These are phyloP conservation scores for Chydorus sphaericus DNA, from an alignment of 2,888 invertebrate genomes.

Conservation along the genomic window DNA sequence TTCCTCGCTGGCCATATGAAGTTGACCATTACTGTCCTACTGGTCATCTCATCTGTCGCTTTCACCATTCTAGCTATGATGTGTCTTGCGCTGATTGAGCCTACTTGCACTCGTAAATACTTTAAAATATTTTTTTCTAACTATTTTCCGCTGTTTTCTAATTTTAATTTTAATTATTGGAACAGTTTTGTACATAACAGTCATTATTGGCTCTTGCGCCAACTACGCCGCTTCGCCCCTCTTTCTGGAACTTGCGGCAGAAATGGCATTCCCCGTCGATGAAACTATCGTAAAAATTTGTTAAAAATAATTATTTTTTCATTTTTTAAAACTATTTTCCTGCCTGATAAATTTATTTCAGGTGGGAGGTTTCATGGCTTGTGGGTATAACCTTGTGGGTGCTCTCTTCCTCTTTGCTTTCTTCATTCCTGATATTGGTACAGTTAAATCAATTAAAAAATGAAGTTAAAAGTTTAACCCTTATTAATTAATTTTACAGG, in stretches of 20 bases:
- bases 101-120: not conserved
- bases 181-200: not conserved
- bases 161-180: not conserved
- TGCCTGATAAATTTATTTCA: too few species aligned
- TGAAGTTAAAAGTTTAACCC: not conserved
- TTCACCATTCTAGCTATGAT: constrained; percentile 12
- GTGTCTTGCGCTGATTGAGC: not conserved
- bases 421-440: constrained; percentile 17
- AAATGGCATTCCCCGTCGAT: constrained; percentile 17
- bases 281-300: too few species aligned
- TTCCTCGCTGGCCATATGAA: constrained; percentile 17
- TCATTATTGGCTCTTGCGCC: constrained; percentile 10
- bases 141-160: not conserved
- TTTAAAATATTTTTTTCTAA: too few species aligned
- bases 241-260: constrained; percentile 17
- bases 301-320: too few species aligned
- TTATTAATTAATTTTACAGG: constrained; percentile 5
- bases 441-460: not conserved
- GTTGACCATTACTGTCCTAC: constrained; percentile 13
- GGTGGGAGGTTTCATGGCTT: constrained; percentile 17
- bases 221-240: constrained; percentile 14
- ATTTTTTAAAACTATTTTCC: too few species aligned
- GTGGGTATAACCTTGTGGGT: constrained; percentile 16
- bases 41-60: constrained; percentile 4
- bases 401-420: constrained; percentile 16